phyloP scores from a whole-genome alignment of 92 coral and sea anemone species.

The Virgularia gustaviana region DNA sequence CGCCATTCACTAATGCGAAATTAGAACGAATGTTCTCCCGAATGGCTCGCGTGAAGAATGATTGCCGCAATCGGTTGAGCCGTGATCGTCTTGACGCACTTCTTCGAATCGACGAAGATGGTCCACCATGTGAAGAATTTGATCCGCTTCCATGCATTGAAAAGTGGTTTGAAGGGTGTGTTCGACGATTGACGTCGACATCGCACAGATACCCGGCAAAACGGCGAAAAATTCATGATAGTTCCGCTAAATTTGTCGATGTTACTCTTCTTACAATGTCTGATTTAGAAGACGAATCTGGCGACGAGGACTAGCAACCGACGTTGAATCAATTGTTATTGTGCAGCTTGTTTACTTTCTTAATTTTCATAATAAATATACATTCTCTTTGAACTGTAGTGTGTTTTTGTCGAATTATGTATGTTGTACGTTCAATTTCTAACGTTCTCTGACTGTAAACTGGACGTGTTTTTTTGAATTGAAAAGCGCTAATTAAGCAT shows the following conservation, averaged over 20 bases:
- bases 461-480: too few relatives aligned
- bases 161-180: neutral
- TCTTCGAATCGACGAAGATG: conserved; percentile 10
- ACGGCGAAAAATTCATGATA: neutral
- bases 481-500: too few relatives aligned
- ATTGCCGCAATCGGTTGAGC: conserved; percentile 12
- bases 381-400: too few relatives aligned
- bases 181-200: conserved; percentile 11
- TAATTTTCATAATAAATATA: too few relatives aligned
- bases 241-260: conserved; percentile 18
- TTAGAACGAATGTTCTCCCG: conserved; percentile 14
- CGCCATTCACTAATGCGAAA: conserved; percentile 15
- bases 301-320: neutral
- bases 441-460: too few relatives aligned
- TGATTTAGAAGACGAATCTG: neutral
- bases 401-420: too few relatives aligned
- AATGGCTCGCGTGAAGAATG: conserved; percentile 18
- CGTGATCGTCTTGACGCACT: conserved; percentile 22
- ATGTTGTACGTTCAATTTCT: too few relatives aligned
- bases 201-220: conserved; percentile 24
- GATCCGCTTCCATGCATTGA: conserved; percentile 13
- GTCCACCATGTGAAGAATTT: conserved; percentile 14
- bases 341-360: too few relatives aligned
- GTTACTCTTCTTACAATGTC: neutral
- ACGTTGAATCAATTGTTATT: too few relatives aligned